Evolutionary conservation across 37 sponge, comb jelly and placozoan genomes (phyloP).

Genomic region (Lycopodina hypogea): DNA sequence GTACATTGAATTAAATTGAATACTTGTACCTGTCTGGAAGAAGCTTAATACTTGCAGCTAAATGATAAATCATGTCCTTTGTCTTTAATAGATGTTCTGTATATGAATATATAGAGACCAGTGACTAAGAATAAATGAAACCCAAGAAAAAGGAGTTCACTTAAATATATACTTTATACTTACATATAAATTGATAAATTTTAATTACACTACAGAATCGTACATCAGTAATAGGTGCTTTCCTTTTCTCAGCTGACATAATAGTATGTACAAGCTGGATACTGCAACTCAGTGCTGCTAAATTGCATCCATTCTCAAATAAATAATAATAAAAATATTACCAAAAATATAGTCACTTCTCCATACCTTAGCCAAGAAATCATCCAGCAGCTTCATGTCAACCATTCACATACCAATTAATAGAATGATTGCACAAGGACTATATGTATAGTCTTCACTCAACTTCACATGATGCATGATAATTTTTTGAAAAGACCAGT

Average conservation of each 20-base stretch:
- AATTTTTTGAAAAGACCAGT: constrained; percentile 40
- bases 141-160: too few species aligned
- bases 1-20: too few species aligned
- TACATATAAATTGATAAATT: too few species aligned
- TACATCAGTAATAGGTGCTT: constrained; percentile 82
- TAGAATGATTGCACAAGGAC: constrained; percentile 89
- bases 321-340: constrained; percentile 32
- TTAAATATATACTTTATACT: too few species aligned
- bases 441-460: constrained; percentile 93
- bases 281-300: constrained; percentile 78
- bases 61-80: constrained; percentile 62
- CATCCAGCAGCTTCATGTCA: constrained; percentile 87
- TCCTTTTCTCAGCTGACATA: constrained; percentile 76
- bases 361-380: constrained; percentile 83
- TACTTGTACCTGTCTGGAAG: constrained; percentile 73
- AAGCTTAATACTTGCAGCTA: constrained; percentile 69
- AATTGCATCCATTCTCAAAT: constrained; percentile 77
- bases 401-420: constrained; percentile 88
- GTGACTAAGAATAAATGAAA: too few species aligned
- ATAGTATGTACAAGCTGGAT: constrained; percentile 82
- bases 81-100: constrained; percentile 75
- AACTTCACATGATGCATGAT: constrained; percentile 38
- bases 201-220: not conserved
- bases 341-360: not conserved
- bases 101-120: not conserved